Evolutionary conservation across 1,140 invertebrate genomes (phyloP).

Genomic region (Papilio polyxenes): DNA sequence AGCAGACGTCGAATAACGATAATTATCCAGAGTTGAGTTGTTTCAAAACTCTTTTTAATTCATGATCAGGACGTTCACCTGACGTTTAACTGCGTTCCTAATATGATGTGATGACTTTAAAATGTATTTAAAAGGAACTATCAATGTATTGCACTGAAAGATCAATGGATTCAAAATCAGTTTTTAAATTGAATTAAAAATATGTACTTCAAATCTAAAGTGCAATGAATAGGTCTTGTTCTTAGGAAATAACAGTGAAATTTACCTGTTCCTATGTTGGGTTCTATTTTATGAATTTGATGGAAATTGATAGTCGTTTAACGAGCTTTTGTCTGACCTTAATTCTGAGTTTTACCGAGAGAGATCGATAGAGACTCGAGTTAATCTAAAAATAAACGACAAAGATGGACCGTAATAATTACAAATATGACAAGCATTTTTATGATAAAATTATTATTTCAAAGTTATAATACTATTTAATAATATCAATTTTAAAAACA

Average conservation of each 20-base stretch:
- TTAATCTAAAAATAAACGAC: background rate
- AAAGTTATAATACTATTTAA: too few relatives aligned
- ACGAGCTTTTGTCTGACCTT: background rate
- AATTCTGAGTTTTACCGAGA: background rate
- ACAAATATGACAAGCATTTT: too few relatives aligned
- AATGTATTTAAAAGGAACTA: background rate
- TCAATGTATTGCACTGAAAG: too few relatives aligned
- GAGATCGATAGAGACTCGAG: background rate
- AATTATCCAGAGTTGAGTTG: background rate
- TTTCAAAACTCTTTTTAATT: background rate
- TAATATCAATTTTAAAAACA: too few relatives aligned
- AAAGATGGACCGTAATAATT: background rate
- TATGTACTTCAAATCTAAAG: background rate
- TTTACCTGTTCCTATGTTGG: background rate
- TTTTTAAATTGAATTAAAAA: too few relatives aligned
- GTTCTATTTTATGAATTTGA: background rate
- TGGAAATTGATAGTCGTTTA: background rate
- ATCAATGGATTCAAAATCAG: too few relatives aligned
- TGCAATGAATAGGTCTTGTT: background rate
- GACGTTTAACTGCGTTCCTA: background rate
- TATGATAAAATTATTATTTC: too few relatives aligned
- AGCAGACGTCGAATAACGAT: background rate
- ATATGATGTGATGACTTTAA: background rate
- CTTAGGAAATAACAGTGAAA: background rate
- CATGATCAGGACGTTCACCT: conserved; percentile 9